Evolutionary conservation across 2,113 vertebrate species (phyloP), one percentile per base, ranked within the genome.

Genomic region (Atrichornis clamosus): DNA sequence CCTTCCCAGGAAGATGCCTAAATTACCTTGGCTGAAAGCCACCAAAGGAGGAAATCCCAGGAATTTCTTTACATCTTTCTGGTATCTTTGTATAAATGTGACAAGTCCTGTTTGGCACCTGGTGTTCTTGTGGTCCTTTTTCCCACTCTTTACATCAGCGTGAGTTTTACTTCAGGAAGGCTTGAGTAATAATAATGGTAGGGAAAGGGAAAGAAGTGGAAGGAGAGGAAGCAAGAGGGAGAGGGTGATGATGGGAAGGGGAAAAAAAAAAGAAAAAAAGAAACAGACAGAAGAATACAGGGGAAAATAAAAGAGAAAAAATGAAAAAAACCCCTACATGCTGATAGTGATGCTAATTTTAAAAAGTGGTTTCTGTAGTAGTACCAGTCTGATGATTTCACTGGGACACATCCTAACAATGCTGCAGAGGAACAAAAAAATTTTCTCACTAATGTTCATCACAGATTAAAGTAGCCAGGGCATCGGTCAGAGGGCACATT

Each of bases 221-320:
- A 41, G 13, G 39, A 41, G 39, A 41, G 39, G 39, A 41, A 41
- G 39, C 39, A 41, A 41, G 39, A 41, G 9, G 39, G 13, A 41
- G 39, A 41, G 39, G 39, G 39, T 10, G 39, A 41, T 41, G 39
- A 41, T 41, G 39, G 7, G 20, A n/a, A 15, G 39, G 39, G 39
- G 8, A 19, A 4, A 8, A 52, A 14, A 26, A 4, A 4, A 2
- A 15, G 5, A 9, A 7, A 3, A 7, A 32, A 20, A 44, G 4
- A 2, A 4, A 9, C 10, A 10, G 13, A 32, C 3, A 11, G 6
- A 9, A 42, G 10, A 20, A 22, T 17, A 49, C 15, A 56, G 22
- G 2, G 7, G 1, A 3, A 41, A 18, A 49, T 9, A 22, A 24
- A 46, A 0, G 2, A 5, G 15, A 35, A 9, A 24, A 23, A 10